phyloP scores from a whole-genome alignment of 2,113 vertebrate species.

The Sceloporus undulatus region DNA sequence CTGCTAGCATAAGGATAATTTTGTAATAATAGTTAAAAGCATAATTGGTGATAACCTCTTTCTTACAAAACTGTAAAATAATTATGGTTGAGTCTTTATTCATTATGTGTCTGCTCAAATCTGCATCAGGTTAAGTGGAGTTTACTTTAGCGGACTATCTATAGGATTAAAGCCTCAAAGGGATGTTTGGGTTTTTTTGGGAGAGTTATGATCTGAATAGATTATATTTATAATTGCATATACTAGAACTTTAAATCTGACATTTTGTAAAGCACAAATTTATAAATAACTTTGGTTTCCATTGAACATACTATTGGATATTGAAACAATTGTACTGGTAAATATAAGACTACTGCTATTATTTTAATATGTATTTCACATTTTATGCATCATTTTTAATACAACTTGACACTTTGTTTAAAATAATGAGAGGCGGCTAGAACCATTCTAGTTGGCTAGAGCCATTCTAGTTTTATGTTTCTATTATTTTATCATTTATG shows the following conservation, averaged over 20 bases:
- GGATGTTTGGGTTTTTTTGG: neutral
- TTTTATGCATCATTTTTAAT: neutral
- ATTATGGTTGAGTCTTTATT: neutral
- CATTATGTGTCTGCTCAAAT: neutral
- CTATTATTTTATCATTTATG: too few relatives aligned
- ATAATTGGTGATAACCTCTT: neutral
- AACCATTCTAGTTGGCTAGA: too few relatives aligned
- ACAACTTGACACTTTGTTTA: too few relatives aligned
- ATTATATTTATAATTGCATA: neutral
- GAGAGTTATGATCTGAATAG: neutral
- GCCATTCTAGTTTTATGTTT: too few relatives aligned
- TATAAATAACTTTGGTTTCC: neutral
- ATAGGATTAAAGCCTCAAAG: neutral
- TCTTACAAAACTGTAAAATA: neutral
- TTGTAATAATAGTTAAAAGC: neutral
- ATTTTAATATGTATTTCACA: neutral
- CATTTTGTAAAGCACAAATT: neutral
- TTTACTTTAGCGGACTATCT: neutral
- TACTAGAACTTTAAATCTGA: neutral
- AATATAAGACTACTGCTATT: neutral
- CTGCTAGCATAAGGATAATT: neutral
- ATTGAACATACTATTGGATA: neutral
- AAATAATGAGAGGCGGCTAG: too few relatives aligned
- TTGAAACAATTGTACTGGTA: neutral
- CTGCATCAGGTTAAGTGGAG: neutral